Percentiles rank a stretch among this genome's conserved stretches.
These are phyloP conservation scores for Anoplophora glabripennis DNA, from an alignment of 1,140 invertebrate genomes.

Conservation along the genomic window DNA sequence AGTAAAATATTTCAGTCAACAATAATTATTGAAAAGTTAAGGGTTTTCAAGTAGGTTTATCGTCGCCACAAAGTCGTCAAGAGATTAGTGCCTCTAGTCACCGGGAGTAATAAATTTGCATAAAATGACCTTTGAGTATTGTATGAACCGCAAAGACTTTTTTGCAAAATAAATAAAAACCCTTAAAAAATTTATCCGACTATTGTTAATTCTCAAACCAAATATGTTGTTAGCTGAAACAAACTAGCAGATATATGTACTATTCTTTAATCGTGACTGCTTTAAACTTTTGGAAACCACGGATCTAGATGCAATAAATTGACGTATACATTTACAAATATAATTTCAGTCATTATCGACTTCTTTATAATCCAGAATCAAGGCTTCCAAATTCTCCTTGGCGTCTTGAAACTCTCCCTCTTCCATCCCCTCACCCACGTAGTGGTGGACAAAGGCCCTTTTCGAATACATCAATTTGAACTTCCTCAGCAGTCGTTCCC, in stretches of 20 bases:
- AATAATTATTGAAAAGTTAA: too few species aligned
- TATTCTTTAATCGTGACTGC: not conserved
- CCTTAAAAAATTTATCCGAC: too few species aligned
- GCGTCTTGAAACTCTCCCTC: slow-evolving; percentile 71
- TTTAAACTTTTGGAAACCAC: slow-evolving; percentile 13
- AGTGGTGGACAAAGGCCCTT: slow-evolving; percentile 75
- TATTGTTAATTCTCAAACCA: too few species aligned
- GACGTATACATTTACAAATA: slow-evolving; percentile 25
- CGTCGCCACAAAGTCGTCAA: too few species aligned
- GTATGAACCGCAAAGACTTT: too few species aligned
- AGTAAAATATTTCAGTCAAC: too few species aligned
- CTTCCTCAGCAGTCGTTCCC: slow-evolving; percentile 66
- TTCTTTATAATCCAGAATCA: slow-evolving; percentile 67
- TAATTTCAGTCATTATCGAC: slow-evolving; percentile 43
- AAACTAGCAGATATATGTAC: not conserved
- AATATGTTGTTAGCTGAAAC: too few species aligned
- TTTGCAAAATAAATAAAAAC: too few species aligned
- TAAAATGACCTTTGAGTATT: too few species aligned
- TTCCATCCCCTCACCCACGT: slow-evolving; percentile 78
- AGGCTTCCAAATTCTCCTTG: slow-evolving; percentile 65
- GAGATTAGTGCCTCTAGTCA: too few species aligned
- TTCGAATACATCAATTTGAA: slow-evolving; percentile 72
- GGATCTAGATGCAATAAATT: slow-evolving; percentile 19
- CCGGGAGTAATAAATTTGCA: too few species aligned
- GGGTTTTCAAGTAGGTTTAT: too few species aligned